A percentile compares a stretch with the other conserved stretches of the same genome.
These are phyloP conservation scores for Notospermus geniculatus DNA, from an alignment of 1,140 invertebrate species.

Conservation along the genomic window DNA sequence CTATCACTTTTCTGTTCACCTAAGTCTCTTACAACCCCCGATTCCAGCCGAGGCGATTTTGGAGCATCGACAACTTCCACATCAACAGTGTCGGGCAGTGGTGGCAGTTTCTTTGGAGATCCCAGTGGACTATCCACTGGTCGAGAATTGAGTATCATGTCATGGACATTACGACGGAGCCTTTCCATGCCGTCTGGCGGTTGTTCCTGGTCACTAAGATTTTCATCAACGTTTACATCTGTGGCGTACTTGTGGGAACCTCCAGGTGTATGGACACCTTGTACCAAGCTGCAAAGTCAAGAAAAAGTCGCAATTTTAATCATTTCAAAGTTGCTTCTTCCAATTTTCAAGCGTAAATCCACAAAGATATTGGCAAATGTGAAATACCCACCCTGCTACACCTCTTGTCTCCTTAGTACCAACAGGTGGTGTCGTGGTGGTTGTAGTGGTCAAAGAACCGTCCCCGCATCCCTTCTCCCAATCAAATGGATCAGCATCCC, in stretches of 20 bases:
- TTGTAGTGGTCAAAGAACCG: conserved; percentile 43
- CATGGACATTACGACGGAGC: no score
- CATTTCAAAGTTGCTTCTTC: no score
- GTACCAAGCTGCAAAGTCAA: conserved; percentile 27
- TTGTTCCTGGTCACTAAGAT: conserved; percentile 42
- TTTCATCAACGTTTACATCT: conserved; percentile 47
- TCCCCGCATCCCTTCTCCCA: conserved; percentile 76
- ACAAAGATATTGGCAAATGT: no score
- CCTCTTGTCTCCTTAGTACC: conserved; percentile 43
- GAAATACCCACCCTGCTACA: conserved; percentile 29
- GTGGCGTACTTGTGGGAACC: conserved; percentile 37
- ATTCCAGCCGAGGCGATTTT: background rate
- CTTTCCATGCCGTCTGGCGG: no score
- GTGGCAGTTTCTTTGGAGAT: background rate
- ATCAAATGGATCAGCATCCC: conserved; percentile 83
- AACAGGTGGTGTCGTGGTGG: conserved; percentile 40
- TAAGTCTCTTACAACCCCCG: background rate
- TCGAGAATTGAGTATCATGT: no score
- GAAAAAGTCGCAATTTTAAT: background rate
- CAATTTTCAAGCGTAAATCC: no score
- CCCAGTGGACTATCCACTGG: no score
- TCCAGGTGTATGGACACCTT: conserved; percentile 32
- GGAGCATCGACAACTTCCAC: background rate
- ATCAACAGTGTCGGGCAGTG: background rate
- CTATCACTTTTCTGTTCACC: background rate